A percentile compares a stretch with the other conserved stretches of the same genome.
phyloP scores from a whole-genome alignment of 2,888 invertebrate species.

The Octonoba sinensis region DNA sequence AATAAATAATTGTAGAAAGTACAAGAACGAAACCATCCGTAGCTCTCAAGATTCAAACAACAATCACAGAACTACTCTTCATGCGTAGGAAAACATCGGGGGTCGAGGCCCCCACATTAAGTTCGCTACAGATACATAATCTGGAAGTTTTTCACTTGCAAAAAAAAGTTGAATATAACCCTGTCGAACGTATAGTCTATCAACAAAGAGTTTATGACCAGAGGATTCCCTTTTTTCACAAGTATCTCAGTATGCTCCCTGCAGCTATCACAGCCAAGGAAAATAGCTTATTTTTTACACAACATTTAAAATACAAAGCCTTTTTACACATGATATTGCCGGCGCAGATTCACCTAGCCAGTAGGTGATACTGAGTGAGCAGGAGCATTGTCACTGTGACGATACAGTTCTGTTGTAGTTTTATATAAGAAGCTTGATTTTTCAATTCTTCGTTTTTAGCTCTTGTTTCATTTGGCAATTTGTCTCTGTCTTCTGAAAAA shows the following conservation, averaged over 20 bases:
- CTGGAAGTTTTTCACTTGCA: too few species aligned
- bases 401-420: slow-evolving; percentile 37
- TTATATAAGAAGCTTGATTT: slow-evolving; percentile 25
- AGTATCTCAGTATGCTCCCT: slow-evolving; percentile 19
- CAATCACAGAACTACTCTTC: too few species aligned
- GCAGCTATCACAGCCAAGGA: slow-evolving; percentile 62
- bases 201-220: slow-evolving; percentile 57
- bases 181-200: slow-evolving; percentile 11
- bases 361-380: slow-evolving; percentile 42
- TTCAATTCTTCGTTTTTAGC: slow-evolving; percentile 89
- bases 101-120: too few species aligned
- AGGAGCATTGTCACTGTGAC: slow-evolving; percentile 37
- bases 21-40: too few species aligned
- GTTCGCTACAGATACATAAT: too few species aligned
- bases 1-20: slow-evolving; percentile 52
- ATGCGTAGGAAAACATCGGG: too few species aligned
- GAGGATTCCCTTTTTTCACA: slow-evolving; percentile 40
- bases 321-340: slow-evolving; percentile 23
- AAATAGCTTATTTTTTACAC: slow-evolving; percentile 38
- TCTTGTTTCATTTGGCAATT: slow-evolving; percentile 87
- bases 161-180: too few species aligned
- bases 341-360: slow-evolving; percentile 44
- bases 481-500: slow-evolving; percentile 84
- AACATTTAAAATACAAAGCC: slow-evolving; percentile 35
- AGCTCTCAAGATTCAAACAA: too few species aligned